phyloP scores from a whole-genome alignment of 2,888 invertebrate genomes.

The Salpingus planirostris region DNA sequence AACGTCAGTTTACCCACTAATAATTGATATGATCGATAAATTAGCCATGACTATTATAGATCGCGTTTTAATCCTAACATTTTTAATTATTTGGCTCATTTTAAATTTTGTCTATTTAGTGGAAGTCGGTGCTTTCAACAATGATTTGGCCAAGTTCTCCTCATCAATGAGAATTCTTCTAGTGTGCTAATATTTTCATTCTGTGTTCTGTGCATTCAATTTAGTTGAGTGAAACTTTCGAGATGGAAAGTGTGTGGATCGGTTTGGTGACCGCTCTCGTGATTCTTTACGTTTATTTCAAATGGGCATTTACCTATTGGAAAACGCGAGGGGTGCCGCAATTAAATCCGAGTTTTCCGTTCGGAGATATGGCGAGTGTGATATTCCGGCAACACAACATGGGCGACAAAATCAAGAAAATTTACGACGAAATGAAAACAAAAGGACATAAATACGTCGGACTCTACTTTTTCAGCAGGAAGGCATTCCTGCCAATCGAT shows the following conservation, averaged over 20 bases:
- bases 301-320: slow-evolving; percentile 51
- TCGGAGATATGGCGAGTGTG: slow-evolving; percentile 52
- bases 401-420: slow-evolving; percentile 51
- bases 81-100: no score
- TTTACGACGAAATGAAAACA: slow-evolving; percentile 46
- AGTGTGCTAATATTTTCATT: no score
- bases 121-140: no score
- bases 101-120: no score
- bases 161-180: no score
- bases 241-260: slow-evolving; percentile 11
- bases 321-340: slow-evolving; percentile 47
- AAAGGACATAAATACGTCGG: slow-evolving; percentile 44
- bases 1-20: no score
- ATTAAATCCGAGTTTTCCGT: slow-evolving; percentile 51
- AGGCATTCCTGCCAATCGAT: slow-evolving; percentile 54
- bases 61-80: no score
- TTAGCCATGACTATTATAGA: no score
- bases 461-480: slow-evolving; percentile 53
- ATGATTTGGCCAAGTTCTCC: no score
- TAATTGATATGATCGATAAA: no score
- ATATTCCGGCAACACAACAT: slow-evolving; percentile 49
- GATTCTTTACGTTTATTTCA: slow-evolving; percentile 32
- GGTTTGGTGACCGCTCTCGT: slow-evolving; percentile 3
- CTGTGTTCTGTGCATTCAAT: no score
- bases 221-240: slow-evolving; percentile 1